Base-by-base conservation (phyloP, 2,113 vertebrate species). In the Rhineura floridana region DNA sequence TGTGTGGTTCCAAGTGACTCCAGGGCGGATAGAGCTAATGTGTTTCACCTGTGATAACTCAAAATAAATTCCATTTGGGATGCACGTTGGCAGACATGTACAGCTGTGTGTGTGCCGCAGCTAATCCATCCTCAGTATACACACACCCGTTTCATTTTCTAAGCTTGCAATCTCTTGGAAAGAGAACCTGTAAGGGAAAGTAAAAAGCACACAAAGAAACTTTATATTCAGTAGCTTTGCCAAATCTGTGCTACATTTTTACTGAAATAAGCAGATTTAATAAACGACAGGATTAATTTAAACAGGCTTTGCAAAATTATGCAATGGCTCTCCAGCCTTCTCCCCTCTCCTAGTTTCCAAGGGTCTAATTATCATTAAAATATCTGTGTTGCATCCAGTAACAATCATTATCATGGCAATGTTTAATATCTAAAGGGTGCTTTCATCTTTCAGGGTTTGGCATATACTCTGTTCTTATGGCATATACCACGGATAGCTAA, bases 11-110 rank as follows among this genome's bases (percentile, higher is more conserved):
- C 70, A 84, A 73, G 3, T 55, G 55, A 84, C 50, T 75, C 76
- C 62, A 48, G 85, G 90, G 33, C 19, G 36, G 50, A 79, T 50
- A 15, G 83, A 62, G 1, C 36, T 25, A 90, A 88, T 10, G 19
- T 23, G 1, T 84, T 91, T 88, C 84, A 93, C 80, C 55, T 81
- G 7, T 50, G 28, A 33, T 36, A 89, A 59, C 62, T 81, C 30
- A 19, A 62, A 55, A 36, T 86, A 39, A 69, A 19, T 55, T 86
- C 86, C 76, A 33, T 69, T 5, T 12, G 81, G 81, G 88, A 88
- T 55, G 55, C 39, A 75, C 33, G 44, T 76, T 77, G 87, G 69
- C 83, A 79, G 39, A 85, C 50, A n/a, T 2, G 11, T 0, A 0
- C 2, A 23, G 72, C n/a, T 87, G 46, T 13, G 21, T 13, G 30